Evolutionary conservation across 2,888 invertebrate species (phyloP).

Genomic region (Frankliniella fusca): DNA sequence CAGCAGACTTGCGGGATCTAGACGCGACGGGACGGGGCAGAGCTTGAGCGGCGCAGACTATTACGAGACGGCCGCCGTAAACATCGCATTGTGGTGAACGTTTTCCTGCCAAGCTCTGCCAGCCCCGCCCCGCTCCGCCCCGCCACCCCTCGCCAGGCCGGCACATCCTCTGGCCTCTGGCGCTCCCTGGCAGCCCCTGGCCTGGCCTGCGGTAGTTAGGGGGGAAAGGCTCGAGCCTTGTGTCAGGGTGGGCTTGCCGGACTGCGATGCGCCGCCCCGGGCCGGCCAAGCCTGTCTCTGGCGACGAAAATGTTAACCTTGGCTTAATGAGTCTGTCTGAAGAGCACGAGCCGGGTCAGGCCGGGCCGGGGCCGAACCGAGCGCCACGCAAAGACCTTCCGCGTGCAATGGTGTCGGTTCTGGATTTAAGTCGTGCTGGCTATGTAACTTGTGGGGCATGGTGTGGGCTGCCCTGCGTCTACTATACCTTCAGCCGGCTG

Average conservation of each 20-base stretch:
- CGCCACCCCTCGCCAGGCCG: slow-evolving; percentile 42
- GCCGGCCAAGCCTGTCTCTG: not conserved
- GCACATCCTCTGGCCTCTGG: slow-evolving; percentile 47
- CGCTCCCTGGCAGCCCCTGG: not conserved
- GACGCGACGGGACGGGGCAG: not conserved
- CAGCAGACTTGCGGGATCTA: no score
- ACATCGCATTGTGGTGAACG: slow-evolving; percentile 16
- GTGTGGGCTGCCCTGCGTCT: slow-evolving; percentile 35
- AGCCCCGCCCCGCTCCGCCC: slow-evolving; percentile 40
- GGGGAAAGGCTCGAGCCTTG: no score
- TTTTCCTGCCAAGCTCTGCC: slow-evolving; percentile 41
- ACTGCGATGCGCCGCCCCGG: not conserved
- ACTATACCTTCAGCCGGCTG: no score
- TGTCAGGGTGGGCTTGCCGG: no score
- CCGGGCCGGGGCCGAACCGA: slow-evolving; percentile 39
- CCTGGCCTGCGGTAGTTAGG: no score
- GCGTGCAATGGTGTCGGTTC: not conserved
- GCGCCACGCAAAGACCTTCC: not conserved
- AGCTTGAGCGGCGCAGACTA: not conserved
- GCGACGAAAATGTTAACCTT: not conserved
- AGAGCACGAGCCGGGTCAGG: not conserved
- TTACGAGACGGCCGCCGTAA: not conserved
- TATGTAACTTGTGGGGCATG: not conserved
- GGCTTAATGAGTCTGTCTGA: not conserved
- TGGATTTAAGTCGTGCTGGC: not conserved